These are phyloP conservation scores for Atta colombica DNA, from an alignment of 1,140 invertebrate genomes.

Conservation along the genomic window DNA sequence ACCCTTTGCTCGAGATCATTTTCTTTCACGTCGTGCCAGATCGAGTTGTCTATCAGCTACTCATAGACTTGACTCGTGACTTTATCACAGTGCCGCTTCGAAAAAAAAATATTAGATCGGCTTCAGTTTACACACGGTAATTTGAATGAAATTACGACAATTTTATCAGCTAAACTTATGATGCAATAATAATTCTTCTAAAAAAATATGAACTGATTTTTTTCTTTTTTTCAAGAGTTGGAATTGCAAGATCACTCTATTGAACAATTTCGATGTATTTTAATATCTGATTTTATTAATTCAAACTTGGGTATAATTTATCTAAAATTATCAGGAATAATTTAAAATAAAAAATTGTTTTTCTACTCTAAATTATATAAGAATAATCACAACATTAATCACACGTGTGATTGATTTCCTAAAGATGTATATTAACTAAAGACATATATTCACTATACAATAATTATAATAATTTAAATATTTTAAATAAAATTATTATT, in stretches of 20 bases:
- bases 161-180: constrained; percentile 39
- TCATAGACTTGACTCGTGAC: constrained; percentile 70
- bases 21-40: constrained; percentile 54
- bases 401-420: background rate
- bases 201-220: constrained; percentile 18
- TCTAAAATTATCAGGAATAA: background rate
- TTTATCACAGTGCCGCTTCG: constrained; percentile 50
- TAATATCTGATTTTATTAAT: constrained; percentile 3
- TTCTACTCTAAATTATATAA: background rate
- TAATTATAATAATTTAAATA: too few relatives aligned
- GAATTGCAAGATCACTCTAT: background rate
- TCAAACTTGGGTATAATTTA: background rate
- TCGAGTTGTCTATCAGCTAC: constrained; percentile 76
- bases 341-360: background rate
- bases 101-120: constrained; percentile 5
- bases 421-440: background rate
- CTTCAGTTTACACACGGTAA: constrained; percentile 28
- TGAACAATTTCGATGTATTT: constrained; percentile 28
- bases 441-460: background rate
- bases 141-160: constrained; percentile 53
- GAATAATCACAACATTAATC: background rate
- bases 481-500: too few relatives aligned
- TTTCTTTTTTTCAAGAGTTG: constrained; percentile 8
- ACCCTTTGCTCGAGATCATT: constrained; percentile 45
- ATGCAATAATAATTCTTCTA: background rate